These are phyloP conservation scores for Eciton burchellii DNA, from an alignment of 1,140 invertebrate species.

Conservation along the genomic window DNA sequence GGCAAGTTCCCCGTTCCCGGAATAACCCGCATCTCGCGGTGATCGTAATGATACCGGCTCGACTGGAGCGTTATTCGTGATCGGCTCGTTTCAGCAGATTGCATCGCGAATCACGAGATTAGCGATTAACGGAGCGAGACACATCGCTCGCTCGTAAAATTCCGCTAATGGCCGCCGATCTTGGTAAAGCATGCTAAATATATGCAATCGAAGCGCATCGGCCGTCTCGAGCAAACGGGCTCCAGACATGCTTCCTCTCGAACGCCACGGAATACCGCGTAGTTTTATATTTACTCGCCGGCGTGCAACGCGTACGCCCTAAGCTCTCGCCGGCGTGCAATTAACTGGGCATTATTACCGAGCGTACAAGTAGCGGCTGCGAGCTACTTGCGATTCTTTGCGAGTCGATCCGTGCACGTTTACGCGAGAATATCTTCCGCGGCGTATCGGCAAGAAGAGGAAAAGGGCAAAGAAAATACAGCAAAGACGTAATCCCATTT, in stretches of 20 bases:
- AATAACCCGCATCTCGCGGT: background rate
- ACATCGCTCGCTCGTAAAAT: conserved; percentile 27
- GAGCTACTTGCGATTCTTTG: conserved; percentile 72
- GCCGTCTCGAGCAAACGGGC: background rate
- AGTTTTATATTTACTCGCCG: conserved; percentile 54
- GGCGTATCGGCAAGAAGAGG: conserved; percentile 36
- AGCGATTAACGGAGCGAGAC: background rate
- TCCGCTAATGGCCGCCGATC: background rate
- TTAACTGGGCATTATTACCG: conserved; percentile 79
- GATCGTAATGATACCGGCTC: background rate
- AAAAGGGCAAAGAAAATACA: conserved; percentile 38
- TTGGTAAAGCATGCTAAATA: conserved; percentile 13
- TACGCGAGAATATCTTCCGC: conserved; percentile 51
- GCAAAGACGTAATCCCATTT: conserved; percentile 67
- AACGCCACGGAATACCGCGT: conserved; percentile 13
- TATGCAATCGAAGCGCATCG: conserved; percentile 26
- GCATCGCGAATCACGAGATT: background rate
- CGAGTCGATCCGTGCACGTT: background rate
- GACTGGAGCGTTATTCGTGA: background rate
- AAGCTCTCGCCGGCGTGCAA: conserved; percentile 70
- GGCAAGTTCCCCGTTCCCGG: background rate
- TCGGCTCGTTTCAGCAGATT: background rate
- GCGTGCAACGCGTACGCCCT: background rate
- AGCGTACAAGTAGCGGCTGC: conserved; percentile 70
- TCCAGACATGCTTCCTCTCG: conserved; percentile 26